phyloP scores from a whole-genome alignment of 2,888 invertebrate species.

The Drosophila neoperkinsi region DNA sequence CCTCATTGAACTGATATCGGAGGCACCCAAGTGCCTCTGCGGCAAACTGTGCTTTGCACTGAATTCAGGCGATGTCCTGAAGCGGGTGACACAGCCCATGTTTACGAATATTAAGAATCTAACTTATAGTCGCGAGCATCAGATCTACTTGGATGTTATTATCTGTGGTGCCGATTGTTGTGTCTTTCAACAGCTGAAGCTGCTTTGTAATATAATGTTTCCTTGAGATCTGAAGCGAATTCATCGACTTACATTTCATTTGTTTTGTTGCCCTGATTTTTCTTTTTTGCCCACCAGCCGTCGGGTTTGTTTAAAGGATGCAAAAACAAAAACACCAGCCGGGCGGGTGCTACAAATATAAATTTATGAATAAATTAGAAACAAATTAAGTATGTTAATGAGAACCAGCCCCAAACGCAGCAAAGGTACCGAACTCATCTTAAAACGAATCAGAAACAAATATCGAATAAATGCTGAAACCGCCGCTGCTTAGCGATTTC shows the following conservation, averaged over 20 bases:
- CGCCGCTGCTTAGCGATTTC: constrained; percentile 50
- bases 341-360: constrained; percentile 76
- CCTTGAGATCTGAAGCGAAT: constrained; percentile 16
- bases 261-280: neutral
- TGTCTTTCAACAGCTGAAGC: constrained; percentile 44
- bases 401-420: constrained; percentile 39
- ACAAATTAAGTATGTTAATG: constrained; percentile 80
- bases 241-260: neutral
- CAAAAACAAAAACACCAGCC: constrained; percentile 38
- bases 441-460: constrained; percentile 35
- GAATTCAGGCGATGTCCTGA: constrained; percentile 63
- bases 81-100: constrained; percentile 79
- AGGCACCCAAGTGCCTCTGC: constrained; percentile 83
- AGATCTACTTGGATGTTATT: constrained; percentile 83
- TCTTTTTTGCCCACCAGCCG: too few species aligned
- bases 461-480: constrained; percentile 34
- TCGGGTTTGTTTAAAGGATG: too few species aligned
- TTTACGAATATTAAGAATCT: constrained; percentile 82
- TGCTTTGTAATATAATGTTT: constrained; percentile 21
- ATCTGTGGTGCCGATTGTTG: constrained; percentile 80
- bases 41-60: constrained; percentile 81
- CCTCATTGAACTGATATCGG: constrained; percentile 80
- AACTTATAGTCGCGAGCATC: constrained; percentile 83
- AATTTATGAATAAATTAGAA: constrained; percentile 81
- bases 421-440: constrained; percentile 31